Base-by-base conservation (phyloP, 1,140 invertebrate genomes). In the Brachionus angularis region DNA sequence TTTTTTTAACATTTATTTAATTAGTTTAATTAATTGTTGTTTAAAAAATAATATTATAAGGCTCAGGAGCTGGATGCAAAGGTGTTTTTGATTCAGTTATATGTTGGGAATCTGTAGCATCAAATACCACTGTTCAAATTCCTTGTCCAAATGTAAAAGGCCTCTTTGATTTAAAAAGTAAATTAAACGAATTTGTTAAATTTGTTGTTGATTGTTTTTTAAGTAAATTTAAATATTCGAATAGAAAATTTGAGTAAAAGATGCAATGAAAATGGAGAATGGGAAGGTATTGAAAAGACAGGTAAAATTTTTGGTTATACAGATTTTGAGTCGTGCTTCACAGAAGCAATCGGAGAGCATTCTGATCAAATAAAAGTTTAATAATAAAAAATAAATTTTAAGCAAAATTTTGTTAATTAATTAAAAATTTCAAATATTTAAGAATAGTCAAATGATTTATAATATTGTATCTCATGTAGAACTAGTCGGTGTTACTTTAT, bases 101-200 rank as follows among this genome's bases (percentile, higher is more conserved):
- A 18, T 67, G 62, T n/a, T 67, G 62, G 62, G 27, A 27, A 23
- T 39, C 62, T 7, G 31, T 47, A 0, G 29, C 25, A 25, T 8
- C 62, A n/a, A 67, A 49, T 21, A 47, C 39, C 4, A 27, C 44
- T 21, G 34, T 67, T 2, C 16, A 46, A 10, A 47, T 67, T 34
- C 62, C 29, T 10, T 67, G 62, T 47, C 62, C 62, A 8, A 50
- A 67, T 33, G 21, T 67, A 12, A 46, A 67, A 25, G 62, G 62
- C 5, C 47, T 67, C 18, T 67, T 67, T 47, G 62, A 67, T 29
- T 5, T 23, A 29, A 67, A 14, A 47, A 67, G 42, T 67, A 67
- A 16, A 12, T 49, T 8, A 7, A 14, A 2, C 23, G 36, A 12
- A 23, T 58, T 39, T 39, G 2, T 39, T 21, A 18, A 18, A 12